Conservation (phyloP, 2,797 vertebrate genomes). For the Chelonia mydas region DNA sequence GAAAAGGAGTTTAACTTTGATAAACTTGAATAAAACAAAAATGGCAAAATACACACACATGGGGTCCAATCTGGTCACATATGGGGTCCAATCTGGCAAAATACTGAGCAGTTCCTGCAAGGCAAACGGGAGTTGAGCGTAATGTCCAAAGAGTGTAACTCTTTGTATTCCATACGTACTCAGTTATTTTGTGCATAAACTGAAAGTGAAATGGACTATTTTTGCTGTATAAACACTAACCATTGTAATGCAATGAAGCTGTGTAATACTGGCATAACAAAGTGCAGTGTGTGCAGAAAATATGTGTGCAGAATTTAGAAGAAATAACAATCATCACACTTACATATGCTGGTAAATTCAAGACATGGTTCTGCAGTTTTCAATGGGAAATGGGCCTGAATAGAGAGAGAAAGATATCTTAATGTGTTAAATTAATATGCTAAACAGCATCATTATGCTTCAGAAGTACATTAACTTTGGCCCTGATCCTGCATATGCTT, state of each 20-base stretch:
- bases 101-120: background rate
- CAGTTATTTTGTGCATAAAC: accelerated
- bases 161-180: accelerated
- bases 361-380: background rate
- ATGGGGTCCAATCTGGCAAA: background rate
- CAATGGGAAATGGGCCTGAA: accelerated
- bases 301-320: background rate
- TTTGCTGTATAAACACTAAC: background rate
- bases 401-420: background rate
- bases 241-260: background rate
- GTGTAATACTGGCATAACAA: accelerated
- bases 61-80: background rate
- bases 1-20: accelerated
- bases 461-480: background rate
- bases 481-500: background rate
- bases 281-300: background rate
- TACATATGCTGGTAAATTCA: accelerated
- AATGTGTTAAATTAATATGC: background rate
- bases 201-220: background rate
- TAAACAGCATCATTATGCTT: background rate
- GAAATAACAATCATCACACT: background rate
- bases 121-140: background rate
- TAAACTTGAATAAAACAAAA: background rate
- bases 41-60: background rate
- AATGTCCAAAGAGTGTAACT: accelerated